These are phyloP conservation scores for Cyprinodon tularosa DNA, from an alignment of 2,113 vertebrate genomes.

Conservation along the genomic window DNA sequence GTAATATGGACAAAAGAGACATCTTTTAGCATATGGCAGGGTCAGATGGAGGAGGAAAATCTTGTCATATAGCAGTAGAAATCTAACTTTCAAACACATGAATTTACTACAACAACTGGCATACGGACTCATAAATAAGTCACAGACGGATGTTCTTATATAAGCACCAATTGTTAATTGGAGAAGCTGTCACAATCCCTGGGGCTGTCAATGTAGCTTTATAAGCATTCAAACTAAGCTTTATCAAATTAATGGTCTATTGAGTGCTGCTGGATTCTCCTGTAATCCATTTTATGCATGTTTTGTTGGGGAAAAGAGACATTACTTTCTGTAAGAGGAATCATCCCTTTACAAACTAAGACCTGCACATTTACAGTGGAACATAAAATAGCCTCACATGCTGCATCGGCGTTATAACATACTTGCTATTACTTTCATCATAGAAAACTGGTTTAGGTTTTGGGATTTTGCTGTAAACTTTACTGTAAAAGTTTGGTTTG, in stretches of 20 bases:
- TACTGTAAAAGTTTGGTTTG: neutral
- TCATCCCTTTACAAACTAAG: neutral
- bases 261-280: slow-evolving; percentile 55
- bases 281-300: slow-evolving; percentile 60
- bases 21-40: slow-evolving; percentile 68
- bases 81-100: slow-evolving; percentile 68
- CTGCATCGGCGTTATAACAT: neutral
- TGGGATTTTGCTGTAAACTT: neutral
- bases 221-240: slow-evolving; percentile 66
- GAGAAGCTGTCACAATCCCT: slow-evolving; percentile 73
- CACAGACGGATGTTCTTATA: slow-evolving; percentile 68
- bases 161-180: slow-evolving; percentile 74
- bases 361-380: neutral
- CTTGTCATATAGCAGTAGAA: slow-evolving; percentile 62
- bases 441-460: neutral
- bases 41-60: slow-evolving; percentile 65
- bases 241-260: slow-evolving; percentile 72
- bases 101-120: slow-evolving; percentile 74
- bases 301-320: slow-evolving; percentile 1
- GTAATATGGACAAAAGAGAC: slow-evolving; percentile 66
- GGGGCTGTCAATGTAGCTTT: slow-evolving; percentile 63
- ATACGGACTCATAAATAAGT: slow-evolving; percentile 68
- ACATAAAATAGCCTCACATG: neutral
- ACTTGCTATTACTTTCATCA: neutral
- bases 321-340: neutral